Base-by-base conservation (phyloP, 2,888 invertebrate species). In the Plebejus argus region DNA sequence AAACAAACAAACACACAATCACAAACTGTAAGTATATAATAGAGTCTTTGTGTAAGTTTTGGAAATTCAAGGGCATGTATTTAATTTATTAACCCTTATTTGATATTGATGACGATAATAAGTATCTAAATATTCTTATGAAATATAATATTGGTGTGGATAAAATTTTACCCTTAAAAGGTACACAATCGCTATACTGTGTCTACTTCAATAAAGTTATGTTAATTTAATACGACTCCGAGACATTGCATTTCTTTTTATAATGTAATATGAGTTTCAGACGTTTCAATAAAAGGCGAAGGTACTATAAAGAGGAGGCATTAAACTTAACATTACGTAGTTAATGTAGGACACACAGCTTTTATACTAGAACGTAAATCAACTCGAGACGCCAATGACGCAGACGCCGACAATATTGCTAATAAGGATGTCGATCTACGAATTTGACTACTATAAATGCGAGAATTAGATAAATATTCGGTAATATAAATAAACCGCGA, bases 401-500 rank as follows among this genome's bases (percentile, higher is more conserved):
- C 18, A 28, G 5, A 8, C 18, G 66, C 6, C 15, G 20, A 6
- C 33, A 28, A 33, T 28, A 66, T 66, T 66, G 66, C 15, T 66
- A 66, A 66, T 79, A 77, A 81, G 70, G 20, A 82, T 83, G 82
- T 82, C 81, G 82, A 80, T 28, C 28, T 81, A 80, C 79, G 77
- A 80, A 80, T 82, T 82, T 81, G 81, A 79, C 79, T 79, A 82
- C 78, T 83, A 82, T 82, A 81, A 76, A 81, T 80, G 82, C 82
- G 82, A 81, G 82, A 80, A 86, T 90, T 89, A 88, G 87, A 90
- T 88, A 89, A 88, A 90, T 89, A 89, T 89, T 89, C 89, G 86
- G 86, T 87, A 89, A 86, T 88, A 89, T 91, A 92, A 91, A 91
- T 90, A 89, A 89, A 88, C 89, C 93, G 83, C 87, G 93, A 93